These are phyloP conservation scores for Petrophora chlorosata DNA, from an alignment of 2,888 invertebrate genomes.

Conservation along the genomic window DNA sequence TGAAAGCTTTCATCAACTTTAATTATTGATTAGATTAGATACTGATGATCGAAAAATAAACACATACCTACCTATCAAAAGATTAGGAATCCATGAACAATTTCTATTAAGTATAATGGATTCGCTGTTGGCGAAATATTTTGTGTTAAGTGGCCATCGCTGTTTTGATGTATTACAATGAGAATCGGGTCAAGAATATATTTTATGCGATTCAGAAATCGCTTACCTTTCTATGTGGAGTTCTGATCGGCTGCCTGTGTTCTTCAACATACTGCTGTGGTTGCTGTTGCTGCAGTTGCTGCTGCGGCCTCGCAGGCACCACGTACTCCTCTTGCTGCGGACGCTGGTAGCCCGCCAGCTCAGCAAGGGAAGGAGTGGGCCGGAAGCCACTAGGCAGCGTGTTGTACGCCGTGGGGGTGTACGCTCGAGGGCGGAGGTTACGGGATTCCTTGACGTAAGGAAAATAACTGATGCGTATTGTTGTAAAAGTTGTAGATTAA, in stretches of 20 bases:
- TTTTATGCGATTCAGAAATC: not conserved
- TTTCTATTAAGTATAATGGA: no score
- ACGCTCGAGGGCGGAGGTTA: slow-evolving; percentile 77
- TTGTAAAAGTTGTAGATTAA: no score
- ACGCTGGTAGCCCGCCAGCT: slow-evolving; percentile 75
- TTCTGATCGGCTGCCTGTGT: slow-evolving; percentile 85
- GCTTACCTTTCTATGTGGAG: slow-evolving; percentile 64
- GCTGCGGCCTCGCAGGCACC: slow-evolving; percentile 32
- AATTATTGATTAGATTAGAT: no score
- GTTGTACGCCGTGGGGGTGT: slow-evolving; percentile 68
- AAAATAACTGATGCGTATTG: no score
- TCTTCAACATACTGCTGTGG: slow-evolving; percentile 82
- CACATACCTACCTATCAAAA: no score
- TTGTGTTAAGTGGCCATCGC: no score
- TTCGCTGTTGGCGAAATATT: no score
- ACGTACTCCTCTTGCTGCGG: slow-evolving; percentile 44
- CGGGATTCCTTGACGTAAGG: slow-evolving; percentile 78
- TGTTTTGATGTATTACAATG: no score
- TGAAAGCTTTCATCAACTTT: no score
- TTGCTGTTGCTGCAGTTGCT: slow-evolving; percentile 58
- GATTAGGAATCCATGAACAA: no score
- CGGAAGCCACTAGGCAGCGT: slow-evolving; percentile 73
- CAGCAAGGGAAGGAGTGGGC: slow-evolving; percentile 73
- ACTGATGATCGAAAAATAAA: no score
- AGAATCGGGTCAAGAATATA: not conserved